These are phyloP conservation scores for Ptilorrhoa leucosticta DNA, from an alignment of 2,113 vertebrate species.

Conservation along the genomic window DNA sequence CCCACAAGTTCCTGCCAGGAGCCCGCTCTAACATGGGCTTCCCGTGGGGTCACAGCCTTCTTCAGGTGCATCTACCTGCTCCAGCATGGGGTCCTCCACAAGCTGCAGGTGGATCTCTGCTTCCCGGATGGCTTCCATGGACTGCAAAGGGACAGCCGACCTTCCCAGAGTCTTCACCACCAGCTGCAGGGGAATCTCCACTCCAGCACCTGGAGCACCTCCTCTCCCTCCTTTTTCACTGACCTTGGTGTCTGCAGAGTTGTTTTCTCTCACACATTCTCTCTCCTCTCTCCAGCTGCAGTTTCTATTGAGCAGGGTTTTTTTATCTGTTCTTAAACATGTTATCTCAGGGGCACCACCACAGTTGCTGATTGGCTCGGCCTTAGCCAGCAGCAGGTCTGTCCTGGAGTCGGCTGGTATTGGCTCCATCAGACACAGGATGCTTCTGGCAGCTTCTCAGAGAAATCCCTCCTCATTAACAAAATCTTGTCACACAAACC, in stretches of 20 bases:
- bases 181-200: not conserved
- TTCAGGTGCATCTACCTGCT: not conserved
- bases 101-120: not conserved
- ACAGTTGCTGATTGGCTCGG: rapidly evolving
- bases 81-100: not conserved
- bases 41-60: not conserved
- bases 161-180: not conserved
- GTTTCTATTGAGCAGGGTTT: not conserved
- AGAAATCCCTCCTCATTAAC: not conserved
- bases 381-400: not conserved
- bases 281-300: not conserved
- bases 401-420: rapidly evolving
- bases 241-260: not conserved
- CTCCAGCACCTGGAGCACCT: not conserved
- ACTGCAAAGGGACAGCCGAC: not conserved
- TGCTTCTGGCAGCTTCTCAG: not conserved
- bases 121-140: not conserved
- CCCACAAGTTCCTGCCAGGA: not conserved
- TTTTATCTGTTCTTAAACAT: not conserved
- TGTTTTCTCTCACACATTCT: not conserved
- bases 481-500: not conserved
- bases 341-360: not conserved
- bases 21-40: not conserved
- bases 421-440: not conserved
- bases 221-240: not conserved